These are phyloP conservation scores for Eumaeus atala DNA, from an alignment of 1,140 invertebrate genomes.

Conservation along the genomic window DNA sequence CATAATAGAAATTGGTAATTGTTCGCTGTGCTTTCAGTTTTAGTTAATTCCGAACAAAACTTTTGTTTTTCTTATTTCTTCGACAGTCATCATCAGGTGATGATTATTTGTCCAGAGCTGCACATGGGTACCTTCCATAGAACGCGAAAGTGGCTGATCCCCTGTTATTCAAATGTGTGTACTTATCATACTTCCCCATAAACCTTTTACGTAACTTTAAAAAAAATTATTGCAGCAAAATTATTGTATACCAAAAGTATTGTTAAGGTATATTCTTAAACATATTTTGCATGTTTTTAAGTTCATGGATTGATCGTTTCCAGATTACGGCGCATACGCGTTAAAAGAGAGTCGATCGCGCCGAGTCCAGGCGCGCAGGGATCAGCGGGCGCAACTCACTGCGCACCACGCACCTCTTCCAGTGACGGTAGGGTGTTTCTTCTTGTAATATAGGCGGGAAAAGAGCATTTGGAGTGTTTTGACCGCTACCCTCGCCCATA, in stretches of 20 bases:
- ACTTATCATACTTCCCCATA: too few relatives aligned
- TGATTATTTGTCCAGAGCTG: background rate
- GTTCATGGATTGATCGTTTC: slow-evolving; percentile 1
- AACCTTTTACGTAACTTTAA: too few relatives aligned
- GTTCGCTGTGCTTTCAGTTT: background rate
- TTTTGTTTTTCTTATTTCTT: background rate
- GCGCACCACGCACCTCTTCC: slow-evolving; percentile 42
- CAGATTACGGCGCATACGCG: slow-evolving; percentile 60
- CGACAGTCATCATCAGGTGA: background rate
- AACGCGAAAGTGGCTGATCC: too few relatives aligned
- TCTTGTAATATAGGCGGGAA: too few relatives aligned
- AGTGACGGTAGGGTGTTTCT: slow-evolving; percentile 44
- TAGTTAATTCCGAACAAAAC: too few relatives aligned
- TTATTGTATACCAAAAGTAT: too few relatives aligned
- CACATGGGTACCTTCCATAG: background rate
- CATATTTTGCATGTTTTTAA: too few relatives aligned
- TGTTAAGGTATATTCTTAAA: too few relatives aligned
- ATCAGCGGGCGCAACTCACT: slow-evolving; percentile 45
- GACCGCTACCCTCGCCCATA: too few relatives aligned
- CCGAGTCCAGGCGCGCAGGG: slow-evolving; percentile 42
- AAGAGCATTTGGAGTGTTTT: too few relatives aligned
- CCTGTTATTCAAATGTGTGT: too few relatives aligned
- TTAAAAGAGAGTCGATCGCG: slow-evolving; percentile 53
- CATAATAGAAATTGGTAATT: slow-evolving; percentile 3
- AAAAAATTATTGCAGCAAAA: too few relatives aligned